Percentiles rank a stretch among this genome's conserved stretches.
Evolutionary conservation across 2,113 vertebrate species (phyloP).

Genomic region (Rhagologus leucostigma): DNA sequence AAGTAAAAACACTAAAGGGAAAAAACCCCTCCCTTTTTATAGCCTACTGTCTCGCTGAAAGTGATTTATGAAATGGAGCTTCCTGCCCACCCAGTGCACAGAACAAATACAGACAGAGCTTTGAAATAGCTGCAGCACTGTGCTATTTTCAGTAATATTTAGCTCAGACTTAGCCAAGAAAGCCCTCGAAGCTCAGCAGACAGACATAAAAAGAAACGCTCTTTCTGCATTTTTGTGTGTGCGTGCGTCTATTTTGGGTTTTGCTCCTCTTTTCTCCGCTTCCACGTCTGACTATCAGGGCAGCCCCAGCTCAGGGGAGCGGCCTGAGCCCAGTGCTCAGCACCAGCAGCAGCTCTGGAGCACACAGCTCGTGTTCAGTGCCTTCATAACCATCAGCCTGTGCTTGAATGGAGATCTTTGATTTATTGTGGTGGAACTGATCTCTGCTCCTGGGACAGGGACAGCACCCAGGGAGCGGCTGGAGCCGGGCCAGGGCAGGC

Average conservation of each 20-base stretch:
- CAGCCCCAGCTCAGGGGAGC: background rate
- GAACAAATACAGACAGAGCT: constrained; percentile 55
- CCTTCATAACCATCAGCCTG: background rate
- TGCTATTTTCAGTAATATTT: constrained; percentile 61
- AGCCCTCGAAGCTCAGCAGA: constrained; percentile 49
- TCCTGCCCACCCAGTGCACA: constrained; percentile 64
- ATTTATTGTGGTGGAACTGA: background rate
- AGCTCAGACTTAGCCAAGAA: constrained; percentile 51
- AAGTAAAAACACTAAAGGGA: constrained; percentile 43
- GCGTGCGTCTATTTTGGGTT: constrained; percentile 17
- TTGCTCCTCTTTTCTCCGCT: background rate
- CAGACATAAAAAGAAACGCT: constrained; percentile 56
- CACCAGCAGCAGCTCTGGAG: background rate
- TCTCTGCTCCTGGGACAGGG: background rate
- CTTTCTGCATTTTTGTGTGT: constrained; percentile 35
- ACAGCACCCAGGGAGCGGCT: background rate
- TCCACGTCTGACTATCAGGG: background rate
- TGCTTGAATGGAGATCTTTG: background rate
- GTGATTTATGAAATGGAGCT: constrained; percentile 64
- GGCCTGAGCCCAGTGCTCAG: background rate
- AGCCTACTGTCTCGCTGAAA: constrained; percentile 61
- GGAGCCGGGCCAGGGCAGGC: no score
- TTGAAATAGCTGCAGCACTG: constrained; percentile 57
- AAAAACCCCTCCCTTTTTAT: constrained; percentile 55
- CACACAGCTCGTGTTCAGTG: background rate